phyloP scores from a whole-genome alignment of 2,797 vertebrate genomes.

The Phalloptychus januarius region DNA sequence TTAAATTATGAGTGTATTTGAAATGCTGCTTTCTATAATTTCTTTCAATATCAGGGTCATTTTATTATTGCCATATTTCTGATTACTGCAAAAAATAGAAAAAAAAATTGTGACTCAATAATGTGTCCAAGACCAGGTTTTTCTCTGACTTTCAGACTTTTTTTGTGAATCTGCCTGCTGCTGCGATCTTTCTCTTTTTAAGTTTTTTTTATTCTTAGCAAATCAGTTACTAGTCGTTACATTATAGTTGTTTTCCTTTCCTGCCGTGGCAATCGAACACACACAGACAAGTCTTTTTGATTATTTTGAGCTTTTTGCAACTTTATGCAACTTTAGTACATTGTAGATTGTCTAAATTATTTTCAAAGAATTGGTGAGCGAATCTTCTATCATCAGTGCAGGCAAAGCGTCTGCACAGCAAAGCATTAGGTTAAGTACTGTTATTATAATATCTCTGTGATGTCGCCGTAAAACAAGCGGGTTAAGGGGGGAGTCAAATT shows the following conservation, averaged over 20 bases:
- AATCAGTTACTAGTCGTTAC: background rate
- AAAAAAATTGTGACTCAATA: background rate
- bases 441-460: background rate
- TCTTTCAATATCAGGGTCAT: background rate
- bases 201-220: background rate
- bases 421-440: background rate
- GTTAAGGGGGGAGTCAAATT: background rate
- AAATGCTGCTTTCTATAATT: background rate
- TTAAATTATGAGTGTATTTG: background rate
- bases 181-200: background rate
- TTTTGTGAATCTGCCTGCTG: background rate
- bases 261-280: background rate
- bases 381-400: background rate
- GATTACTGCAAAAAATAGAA: background rate
- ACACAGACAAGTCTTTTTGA: background rate
- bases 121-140: background rate
- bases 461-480: background rate
- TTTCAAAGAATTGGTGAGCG: background rate
- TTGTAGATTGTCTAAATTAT: background rate
- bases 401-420: background rate
- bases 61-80: background rate
- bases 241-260: background rate
- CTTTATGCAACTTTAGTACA: background rate
- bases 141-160: too few species aligned
- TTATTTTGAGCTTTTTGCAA: background rate